These are phyloP conservation scores for Hyalella azteca DNA, from an alignment of 2,888 invertebrate genomes.

Conservation along the genomic window DNA sequence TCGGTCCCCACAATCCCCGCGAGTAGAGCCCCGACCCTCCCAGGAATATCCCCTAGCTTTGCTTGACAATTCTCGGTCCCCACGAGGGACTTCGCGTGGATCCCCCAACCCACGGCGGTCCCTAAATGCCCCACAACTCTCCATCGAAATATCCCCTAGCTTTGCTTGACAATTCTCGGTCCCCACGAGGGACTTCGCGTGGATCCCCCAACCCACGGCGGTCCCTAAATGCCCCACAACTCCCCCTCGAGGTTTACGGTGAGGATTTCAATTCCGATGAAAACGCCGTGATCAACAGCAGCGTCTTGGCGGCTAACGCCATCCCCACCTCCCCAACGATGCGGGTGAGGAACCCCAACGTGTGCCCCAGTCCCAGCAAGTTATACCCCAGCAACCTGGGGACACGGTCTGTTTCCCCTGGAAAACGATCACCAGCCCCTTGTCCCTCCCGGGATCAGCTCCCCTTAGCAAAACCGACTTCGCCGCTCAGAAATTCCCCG, in stretches of 20 bases:
- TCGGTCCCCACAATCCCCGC: background rate
- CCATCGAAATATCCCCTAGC: background rate
- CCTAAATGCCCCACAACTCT: no score
- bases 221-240: no score
- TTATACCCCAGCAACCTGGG: slow-evolving; percentile 1
- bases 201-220: no score
- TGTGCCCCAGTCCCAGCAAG: slow-evolving; percentile 21
- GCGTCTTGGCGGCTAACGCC: background rate
- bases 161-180: background rate
- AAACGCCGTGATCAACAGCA: background rate
- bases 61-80: background rate
- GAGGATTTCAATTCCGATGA: background rate
- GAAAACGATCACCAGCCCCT: background rate
- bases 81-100: no score
- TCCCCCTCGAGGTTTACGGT: background rate
- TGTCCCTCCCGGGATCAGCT: background rate
- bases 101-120: no score
- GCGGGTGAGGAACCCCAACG: slow-evolving; percentile 14
- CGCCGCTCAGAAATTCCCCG: background rate
- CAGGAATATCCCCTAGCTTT: background rate
- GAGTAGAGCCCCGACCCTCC: background rate
- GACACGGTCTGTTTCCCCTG: background rate
- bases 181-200: no score
- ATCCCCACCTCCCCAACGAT: background rate
- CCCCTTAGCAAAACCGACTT: background rate